These are phyloP conservation scores for Temnothorax longispinosus DNA, from an alignment of 1,140 invertebrate genomes.

Conservation along the genomic window DNA sequence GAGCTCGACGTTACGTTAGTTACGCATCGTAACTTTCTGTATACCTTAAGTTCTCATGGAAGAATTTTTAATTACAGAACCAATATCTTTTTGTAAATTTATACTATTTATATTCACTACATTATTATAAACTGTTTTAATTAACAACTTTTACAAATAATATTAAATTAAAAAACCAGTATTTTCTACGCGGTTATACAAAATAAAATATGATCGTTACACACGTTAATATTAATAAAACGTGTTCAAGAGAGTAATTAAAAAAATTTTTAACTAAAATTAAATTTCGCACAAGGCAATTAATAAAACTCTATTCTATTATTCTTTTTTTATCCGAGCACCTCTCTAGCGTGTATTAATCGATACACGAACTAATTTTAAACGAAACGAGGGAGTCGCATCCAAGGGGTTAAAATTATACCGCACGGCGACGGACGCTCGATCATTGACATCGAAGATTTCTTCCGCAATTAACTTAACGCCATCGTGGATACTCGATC, in stretches of 20 bases:
- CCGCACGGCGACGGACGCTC: constrained; percentile 4
- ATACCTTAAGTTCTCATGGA: background rate
- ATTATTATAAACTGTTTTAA: background rate
- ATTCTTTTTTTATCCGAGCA: background rate
- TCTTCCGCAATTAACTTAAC: constrained; percentile 30
- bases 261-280: background rate
- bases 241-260: background rate
- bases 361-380: background rate
- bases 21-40: background rate
- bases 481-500: constrained; percentile 35
- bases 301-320: background rate
- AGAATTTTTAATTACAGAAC: background rate
- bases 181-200: background rate
- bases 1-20: background rate
- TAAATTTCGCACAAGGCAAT: background rate
- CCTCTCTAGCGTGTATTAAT: background rate
- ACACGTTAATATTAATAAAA: constrained; percentile 14
- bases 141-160: background rate
- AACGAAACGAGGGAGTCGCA: background rate
- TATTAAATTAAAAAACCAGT: background rate
- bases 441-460: constrained; percentile 50
- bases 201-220: background rate
- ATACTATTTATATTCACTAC: background rate
- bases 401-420: constrained; percentile 34
- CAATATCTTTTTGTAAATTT: background rate